These are phyloP conservation scores for Nannospalax galili DNA, from an alignment of 2,113 vertebrate species.

Conservation along the genomic window DNA sequence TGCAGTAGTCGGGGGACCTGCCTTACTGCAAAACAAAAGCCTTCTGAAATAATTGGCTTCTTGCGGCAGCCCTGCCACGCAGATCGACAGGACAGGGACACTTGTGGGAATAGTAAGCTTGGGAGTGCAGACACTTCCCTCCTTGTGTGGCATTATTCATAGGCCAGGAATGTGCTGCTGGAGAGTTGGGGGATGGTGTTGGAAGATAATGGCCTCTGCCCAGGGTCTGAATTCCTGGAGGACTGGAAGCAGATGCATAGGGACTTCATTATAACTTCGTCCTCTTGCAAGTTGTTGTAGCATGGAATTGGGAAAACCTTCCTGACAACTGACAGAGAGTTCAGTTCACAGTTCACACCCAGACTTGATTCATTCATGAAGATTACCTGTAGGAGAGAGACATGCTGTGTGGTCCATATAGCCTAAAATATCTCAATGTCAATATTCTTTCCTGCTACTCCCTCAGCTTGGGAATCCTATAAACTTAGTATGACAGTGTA, in stretches of 20 bases:
- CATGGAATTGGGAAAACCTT: slow-evolving; percentile 59
- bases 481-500: slow-evolving; percentile 34
- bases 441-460: slow-evolving; percentile 16
- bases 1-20: slow-evolving; percentile 61
- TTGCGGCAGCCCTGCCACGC: slow-evolving; percentile 52
- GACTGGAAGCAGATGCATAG: slow-evolving; percentile 28
- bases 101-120: slow-evolving; percentile 70
- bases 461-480: background rate
- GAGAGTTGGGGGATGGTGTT: slow-evolving; percentile 70
- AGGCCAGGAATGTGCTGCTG: slow-evolving; percentile 40
- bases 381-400: background rate
- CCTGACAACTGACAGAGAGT: slow-evolving; percentile 25
- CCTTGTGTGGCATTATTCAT: slow-evolving; percentile 70
- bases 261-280: slow-evolving; percentile 68
- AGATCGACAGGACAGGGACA: slow-evolving; percentile 38
- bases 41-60: slow-evolving; percentile 80
- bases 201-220: slow-evolving; percentile 75
- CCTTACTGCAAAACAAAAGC: slow-evolving; percentile 71
- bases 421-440: slow-evolving; percentile 17
- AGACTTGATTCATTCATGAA: background rate
- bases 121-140: slow-evolving; percentile 31
- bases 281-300: slow-evolving; percentile 28
- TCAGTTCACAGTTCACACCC: slow-evolving; percentile 31
- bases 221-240: slow-evolving; percentile 73
- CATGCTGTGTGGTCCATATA: background rate